Conservation (phyloP, 2,113 vertebrate species). For the Chauna torquata region DNA sequence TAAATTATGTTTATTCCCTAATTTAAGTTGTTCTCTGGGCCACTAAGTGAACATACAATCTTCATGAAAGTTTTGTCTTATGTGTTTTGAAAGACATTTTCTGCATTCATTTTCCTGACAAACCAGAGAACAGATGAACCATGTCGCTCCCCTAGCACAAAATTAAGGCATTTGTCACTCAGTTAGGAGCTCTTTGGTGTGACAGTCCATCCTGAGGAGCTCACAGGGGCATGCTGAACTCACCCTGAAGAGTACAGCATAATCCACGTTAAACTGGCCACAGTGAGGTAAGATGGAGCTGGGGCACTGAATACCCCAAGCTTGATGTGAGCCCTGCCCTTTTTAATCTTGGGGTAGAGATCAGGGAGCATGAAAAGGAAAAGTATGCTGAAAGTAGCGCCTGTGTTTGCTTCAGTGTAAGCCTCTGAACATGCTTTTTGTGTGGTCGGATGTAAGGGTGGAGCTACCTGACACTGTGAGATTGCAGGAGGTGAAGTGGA, state of each 20-base stretch:
- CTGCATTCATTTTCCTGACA: neutral
- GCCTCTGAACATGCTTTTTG: neutral
- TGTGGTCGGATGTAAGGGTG: neutral
- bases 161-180: neutral
- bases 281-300: neutral
- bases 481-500: neutral
- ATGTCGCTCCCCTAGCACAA: neutral
- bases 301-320: accelerated
- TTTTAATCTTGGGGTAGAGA: neutral
- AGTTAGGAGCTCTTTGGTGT: neutral
- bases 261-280: neutral
- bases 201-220: neutral
- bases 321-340: neutral
- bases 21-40: neutral
- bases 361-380: neutral
- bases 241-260: neutral
- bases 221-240: neutral
- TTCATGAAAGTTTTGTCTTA: neutral
- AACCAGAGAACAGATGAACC: neutral
- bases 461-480: neutral
- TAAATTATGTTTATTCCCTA: neutral
- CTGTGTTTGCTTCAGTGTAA: neutral
- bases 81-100: neutral
- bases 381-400: neutral
- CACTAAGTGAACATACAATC: neutral